Conservation (phyloP, 2,113 vertebrate genomes). For the Leucopternis melanops region DNA sequence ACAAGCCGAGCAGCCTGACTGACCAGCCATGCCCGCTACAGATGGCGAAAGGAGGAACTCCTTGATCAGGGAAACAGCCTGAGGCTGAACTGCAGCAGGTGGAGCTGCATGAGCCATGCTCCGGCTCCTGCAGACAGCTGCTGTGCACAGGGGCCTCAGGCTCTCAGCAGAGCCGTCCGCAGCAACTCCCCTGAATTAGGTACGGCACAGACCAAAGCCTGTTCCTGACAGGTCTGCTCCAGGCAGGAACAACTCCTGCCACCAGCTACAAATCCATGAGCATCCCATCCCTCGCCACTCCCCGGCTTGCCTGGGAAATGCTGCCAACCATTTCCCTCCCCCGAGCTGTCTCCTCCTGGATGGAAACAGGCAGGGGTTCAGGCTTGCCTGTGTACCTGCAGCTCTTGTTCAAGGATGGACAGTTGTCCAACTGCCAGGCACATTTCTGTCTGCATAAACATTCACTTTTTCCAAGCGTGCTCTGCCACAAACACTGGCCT, state of each 20-base stretch:
- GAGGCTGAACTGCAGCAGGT: not conserved
- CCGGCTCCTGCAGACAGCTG: not conserved
- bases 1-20: not conserved
- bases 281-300: not conserved
- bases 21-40: not conserved
- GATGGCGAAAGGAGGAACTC: not conserved
- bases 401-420: not conserved
- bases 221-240: not conserved
- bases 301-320: not conserved
- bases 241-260: not conserved
- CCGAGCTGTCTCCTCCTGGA: not conserved
- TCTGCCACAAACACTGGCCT: not conserved
- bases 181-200: not conserved
- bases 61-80: not conserved
- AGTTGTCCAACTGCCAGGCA: not conserved
- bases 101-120: not conserved
- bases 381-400: rapidly evolving
- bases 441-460: not conserved
- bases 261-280: not conserved
- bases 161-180: not conserved
- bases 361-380: not conserved
- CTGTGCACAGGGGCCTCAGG: not conserved
- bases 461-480: not conserved
- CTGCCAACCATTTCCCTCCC: not conserved
- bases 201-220: not conserved